Conservation (phyloP, 2,888 invertebrate genomes). For the Polyploca ridens region DNA sequence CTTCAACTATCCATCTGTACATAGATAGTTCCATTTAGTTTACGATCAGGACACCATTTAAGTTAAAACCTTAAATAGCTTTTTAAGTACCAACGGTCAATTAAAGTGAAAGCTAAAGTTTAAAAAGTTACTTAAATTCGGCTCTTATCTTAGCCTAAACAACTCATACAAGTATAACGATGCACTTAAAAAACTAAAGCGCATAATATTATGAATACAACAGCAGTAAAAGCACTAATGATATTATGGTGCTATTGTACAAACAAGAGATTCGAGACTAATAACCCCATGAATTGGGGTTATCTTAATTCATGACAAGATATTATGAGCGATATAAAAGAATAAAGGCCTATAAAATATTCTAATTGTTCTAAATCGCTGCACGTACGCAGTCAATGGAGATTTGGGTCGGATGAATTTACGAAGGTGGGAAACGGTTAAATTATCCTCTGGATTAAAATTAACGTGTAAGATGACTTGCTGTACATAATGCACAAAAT, state of each 20-base stretch:
- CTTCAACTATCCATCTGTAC: slow-evolving; percentile 29
- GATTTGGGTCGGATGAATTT: slow-evolving; percentile 1
- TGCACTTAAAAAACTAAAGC: slow-evolving; percentile 50
- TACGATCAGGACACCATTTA: slow-evolving; percentile 58
- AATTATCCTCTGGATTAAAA: neutral
- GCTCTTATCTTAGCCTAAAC: slow-evolving; percentile 61
- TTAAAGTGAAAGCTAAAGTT: slow-evolving; percentile 67
- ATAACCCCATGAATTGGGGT: slow-evolving; percentile 38
- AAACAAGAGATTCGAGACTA: slow-evolving; percentile 51
- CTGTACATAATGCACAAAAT: too few relatives aligned
- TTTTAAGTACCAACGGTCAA: slow-evolving; percentile 62
- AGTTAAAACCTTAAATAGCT: slow-evolving; percentile 58
- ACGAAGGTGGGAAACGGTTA: neutral
- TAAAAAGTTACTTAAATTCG: slow-evolving; percentile 53
- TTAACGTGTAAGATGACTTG: neutral
- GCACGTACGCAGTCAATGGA: slow-evolving; percentile 2
- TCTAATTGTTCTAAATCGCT: neutral
- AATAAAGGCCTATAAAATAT: slow-evolving; percentile 13
- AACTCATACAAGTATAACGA: slow-evolving; percentile 51
- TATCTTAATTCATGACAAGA: slow-evolving; percentile 24
- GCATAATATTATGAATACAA: slow-evolving; percentile 55
- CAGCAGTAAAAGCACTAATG: slow-evolving; percentile 56
- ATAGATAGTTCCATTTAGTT: slow-evolving; percentile 52
- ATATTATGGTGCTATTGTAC: slow-evolving; percentile 58
- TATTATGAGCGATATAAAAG: slow-evolving; percentile 3